Percentiles rank a stretch among this genome's conserved stretches.
phyloP scores from a whole-genome alignment of 2,113 vertebrate species.

The Mesitornis unicolor region DNA sequence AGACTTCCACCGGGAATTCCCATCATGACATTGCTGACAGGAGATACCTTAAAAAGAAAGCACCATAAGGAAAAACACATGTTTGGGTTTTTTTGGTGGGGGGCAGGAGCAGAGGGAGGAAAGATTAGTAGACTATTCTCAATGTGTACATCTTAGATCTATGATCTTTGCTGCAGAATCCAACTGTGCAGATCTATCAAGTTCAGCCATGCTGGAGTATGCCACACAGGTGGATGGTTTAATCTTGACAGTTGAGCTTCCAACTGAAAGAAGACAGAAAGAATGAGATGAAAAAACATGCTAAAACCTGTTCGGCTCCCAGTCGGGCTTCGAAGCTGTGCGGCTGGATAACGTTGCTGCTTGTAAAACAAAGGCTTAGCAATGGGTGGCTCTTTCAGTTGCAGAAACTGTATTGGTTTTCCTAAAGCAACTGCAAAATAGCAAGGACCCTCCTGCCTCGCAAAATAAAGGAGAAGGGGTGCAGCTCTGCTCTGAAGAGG shows the following conservation, averaged over 20 bases:
- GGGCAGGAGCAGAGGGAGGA: not conserved
- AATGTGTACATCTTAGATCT: not conserved
- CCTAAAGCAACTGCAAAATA: not conserved
- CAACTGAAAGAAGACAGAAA: slow-evolving; percentile 52
- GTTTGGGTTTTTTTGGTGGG: not conserved
- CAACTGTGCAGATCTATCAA: slow-evolving; percentile 62
- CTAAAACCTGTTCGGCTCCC: slow-evolving; percentile 41
- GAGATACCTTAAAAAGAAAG: slow-evolving; percentile 40
- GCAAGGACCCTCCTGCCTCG: not conserved
- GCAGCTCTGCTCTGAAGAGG: not conserved
- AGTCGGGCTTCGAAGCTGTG: not conserved
- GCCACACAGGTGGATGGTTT: slow-evolving; percentile 72
- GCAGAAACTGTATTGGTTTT: not conserved
- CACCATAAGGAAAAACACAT: slow-evolving; percentile 21
- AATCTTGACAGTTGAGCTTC: slow-evolving; percentile 63
- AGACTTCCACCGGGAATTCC: slow-evolving; percentile 29
- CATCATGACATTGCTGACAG: not conserved
- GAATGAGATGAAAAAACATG: slow-evolving; percentile 58
- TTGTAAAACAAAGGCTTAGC: not conserved
- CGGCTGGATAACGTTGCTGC: not conserved
- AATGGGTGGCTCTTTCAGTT: not conserved
- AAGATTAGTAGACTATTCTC: slow-evolving; percentile 38
- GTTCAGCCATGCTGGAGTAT: slow-evolving; percentile 63
- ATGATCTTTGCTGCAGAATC: slow-evolving; percentile 49
- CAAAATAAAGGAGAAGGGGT: not conserved